Conservation (phyloP, 2,888 invertebrate species). For the Leuctra nigra region DNA sequence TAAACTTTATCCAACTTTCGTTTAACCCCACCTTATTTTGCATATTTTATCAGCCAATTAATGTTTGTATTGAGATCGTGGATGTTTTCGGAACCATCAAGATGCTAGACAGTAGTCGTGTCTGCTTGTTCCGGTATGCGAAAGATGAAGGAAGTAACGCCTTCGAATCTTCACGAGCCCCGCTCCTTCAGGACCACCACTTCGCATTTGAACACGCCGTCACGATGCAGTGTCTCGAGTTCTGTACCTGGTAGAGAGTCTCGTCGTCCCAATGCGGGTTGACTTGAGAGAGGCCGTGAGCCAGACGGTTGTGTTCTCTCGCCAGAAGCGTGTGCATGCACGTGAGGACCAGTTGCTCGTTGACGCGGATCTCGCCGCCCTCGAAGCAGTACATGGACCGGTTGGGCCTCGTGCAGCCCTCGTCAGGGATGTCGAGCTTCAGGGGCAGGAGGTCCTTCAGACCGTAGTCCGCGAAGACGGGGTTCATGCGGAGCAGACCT, state of each 20-base stretch:
- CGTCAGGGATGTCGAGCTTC: slow-evolving; percentile 84
- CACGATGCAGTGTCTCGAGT: too few relatives aligned
- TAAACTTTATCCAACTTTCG: too few relatives aligned
- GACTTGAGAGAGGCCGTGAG: slow-evolving; percentile 63
- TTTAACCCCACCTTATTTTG: too few relatives aligned
- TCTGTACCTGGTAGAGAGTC: slow-evolving; percentile 66
- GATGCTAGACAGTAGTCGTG: too few relatives aligned
- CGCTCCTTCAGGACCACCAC: too few relatives aligned
- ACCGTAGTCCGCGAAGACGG: slow-evolving; percentile 79
- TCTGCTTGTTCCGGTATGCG: too few relatives aligned
- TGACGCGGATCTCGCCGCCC: slow-evolving; percentile 87
- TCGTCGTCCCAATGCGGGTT: slow-evolving; percentile 95
- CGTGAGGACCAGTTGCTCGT: slow-evolving; percentile 82
- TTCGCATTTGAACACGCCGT: too few relatives aligned
- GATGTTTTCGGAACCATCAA: too few relatives aligned
- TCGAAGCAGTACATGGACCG: slow-evolving; percentile 89
- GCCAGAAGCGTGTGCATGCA: slow-evolving; percentile 91
- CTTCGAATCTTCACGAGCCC: too few relatives aligned
- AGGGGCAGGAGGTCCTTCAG: slow-evolving; percentile 81
- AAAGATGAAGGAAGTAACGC: too few relatives aligned
- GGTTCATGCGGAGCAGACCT: slow-evolving; percentile 80
- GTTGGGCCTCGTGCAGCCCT: slow-evolving; percentile 86
- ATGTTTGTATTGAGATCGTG: too few relatives aligned
- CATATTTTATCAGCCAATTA: too few relatives aligned
- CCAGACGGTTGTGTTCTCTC: slow-evolving; percentile 83